Percentiles rank a stretch among this genome's conserved stretches.
Conservation (phyloP, 2,797 vertebrate species). For the Kryptolebias ocellatus region DNA sequence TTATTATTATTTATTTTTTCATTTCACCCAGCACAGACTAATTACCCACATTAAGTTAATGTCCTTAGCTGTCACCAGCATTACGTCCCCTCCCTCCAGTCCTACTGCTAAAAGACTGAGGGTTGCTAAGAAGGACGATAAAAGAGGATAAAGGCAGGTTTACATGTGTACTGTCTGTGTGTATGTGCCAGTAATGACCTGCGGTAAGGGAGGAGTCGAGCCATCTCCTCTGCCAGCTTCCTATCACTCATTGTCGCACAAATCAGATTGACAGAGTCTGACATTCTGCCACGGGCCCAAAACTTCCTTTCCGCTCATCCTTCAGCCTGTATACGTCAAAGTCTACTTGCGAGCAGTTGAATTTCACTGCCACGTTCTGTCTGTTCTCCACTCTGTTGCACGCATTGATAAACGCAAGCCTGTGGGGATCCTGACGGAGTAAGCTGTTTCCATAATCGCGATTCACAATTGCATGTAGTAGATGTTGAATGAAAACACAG, state of each 20-base stretch:
- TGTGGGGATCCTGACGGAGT: neutral
- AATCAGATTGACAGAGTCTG: conserved; percentile 69
- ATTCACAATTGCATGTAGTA: neutral
- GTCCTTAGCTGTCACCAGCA: conserved; percentile 4
- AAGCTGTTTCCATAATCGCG: neutral
- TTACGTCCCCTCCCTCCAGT: neutral
- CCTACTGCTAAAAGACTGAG: conserved; percentile 9
- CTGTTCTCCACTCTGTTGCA: conserved; percentile 16
- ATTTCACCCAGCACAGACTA: neutral
- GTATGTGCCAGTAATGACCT: conserved; percentile 48
- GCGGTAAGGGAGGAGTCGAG: conserved; percentile 26
- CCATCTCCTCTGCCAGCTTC: conserved; percentile 52
- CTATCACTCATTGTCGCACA: conserved; percentile 62
- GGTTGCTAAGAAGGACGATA: conserved; percentile 5
- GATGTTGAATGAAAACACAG: neutral
- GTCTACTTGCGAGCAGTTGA: conserved; percentile 19
- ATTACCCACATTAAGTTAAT: neutral
- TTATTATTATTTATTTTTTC: too few relatives aligned
- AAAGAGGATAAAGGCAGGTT: conserved; percentile 15
- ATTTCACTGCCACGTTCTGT: conserved; percentile 34
- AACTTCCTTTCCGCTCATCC: conserved; percentile 51
- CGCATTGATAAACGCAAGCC: conserved; percentile 4
- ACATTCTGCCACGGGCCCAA: conserved; percentile 54
- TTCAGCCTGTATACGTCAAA: conserved; percentile 53
- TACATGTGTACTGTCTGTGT: neutral